Percentiles rank a stretch among this genome's conserved stretches.
Conservation (phyloP, 1,140 invertebrate genomes). For the Bombus affinis region DNA sequence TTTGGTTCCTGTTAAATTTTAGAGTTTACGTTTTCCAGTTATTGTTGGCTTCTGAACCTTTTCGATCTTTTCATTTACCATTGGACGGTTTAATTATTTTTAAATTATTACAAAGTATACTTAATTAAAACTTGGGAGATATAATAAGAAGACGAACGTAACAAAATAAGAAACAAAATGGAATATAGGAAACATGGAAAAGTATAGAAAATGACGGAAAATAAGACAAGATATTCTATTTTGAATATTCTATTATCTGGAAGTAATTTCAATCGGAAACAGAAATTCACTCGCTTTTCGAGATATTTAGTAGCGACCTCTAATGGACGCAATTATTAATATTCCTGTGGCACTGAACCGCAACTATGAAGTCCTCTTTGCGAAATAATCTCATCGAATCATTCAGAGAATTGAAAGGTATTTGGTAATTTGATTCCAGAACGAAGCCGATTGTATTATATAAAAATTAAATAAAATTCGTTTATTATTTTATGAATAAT, state of each 20-base stretch:
- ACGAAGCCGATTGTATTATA: too few relatives aligned
- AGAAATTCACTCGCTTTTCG: neutral
- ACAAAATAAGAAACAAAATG: neutral
- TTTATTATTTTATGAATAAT: neutral
- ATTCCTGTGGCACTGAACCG: neutral
- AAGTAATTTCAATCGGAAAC: too few relatives aligned
- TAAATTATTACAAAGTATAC: neutral
- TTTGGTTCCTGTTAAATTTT: too few relatives aligned
- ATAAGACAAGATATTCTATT: neutral
- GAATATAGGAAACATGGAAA: neutral
- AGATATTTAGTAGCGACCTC: neutral
- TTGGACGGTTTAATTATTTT: neutral
- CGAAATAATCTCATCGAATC: slow-evolving; percentile 1
- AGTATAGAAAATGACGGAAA: neutral
- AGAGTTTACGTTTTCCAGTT: neutral
- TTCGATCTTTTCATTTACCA: neutral
- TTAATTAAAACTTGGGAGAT: neutral
- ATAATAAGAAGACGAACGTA: rapidly evolving
- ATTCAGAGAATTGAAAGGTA: neutral
- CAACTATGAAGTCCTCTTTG: neutral
- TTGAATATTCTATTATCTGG: too few relatives aligned
- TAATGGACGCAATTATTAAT: neutral
- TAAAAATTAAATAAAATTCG: too few relatives aligned
- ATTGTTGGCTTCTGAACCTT: neutral
- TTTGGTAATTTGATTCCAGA: neutral